Evolutionary conservation across 64 coral and sea anemone genomes (phyloP).

Genomic region (Porites lutea): DNA sequence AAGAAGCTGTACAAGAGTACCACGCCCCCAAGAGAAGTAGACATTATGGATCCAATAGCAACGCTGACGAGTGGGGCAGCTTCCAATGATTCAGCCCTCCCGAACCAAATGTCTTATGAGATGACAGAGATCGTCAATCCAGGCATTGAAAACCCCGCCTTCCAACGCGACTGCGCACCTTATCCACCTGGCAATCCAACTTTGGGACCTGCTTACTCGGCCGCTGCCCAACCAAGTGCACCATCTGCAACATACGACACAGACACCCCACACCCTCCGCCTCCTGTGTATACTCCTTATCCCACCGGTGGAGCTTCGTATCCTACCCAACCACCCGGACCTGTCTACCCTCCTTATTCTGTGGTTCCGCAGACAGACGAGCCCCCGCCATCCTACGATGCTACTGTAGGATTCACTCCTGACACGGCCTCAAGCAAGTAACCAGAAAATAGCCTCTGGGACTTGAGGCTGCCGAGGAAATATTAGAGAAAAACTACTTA

Average conservation of each 20-base stretch:
- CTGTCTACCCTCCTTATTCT: not conserved
- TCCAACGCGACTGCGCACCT: not conserved
- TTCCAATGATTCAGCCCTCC: too few species aligned
- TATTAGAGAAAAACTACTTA: too few species aligned
- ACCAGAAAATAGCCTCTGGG: not conserved
- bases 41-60: slow-evolving; percentile 50
- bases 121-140: not conserved
- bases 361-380: not conserved
- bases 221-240: not conserved
- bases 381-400: not conserved
- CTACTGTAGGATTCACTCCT: not conserved
- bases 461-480: too few species aligned
- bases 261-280: too few species aligned
- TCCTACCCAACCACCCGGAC: not conserved
- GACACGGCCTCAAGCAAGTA: too few species aligned
- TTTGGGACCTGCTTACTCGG: not conserved
- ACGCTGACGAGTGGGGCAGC: slow-evolving; percentile 10
- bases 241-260: not conserved
- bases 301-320: not conserved
- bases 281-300: not conserved
- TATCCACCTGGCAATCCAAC: not conserved
- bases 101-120: not conserved
- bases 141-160: not conserved
- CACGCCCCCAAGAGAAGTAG: slow-evolving; percentile 36
- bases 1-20: slow-evolving; percentile 67